Conservation (phyloP, 1,140 invertebrate genomes). For the Druon quercuslanigerum region DNA sequence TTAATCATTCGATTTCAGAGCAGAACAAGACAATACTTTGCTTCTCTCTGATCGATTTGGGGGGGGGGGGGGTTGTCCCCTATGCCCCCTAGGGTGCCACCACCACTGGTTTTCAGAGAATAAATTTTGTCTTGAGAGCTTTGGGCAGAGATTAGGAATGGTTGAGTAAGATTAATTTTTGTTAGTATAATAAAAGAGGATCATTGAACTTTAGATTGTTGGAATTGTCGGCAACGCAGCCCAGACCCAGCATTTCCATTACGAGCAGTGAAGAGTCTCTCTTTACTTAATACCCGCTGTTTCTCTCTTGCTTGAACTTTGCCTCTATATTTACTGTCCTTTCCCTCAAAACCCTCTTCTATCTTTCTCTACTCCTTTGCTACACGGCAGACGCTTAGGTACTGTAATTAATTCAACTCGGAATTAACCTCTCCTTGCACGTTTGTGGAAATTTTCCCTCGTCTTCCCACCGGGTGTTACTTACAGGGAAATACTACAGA, state of each 20-base stretch:
- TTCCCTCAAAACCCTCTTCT: slow-evolving; percentile 15
- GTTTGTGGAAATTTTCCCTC: slow-evolving; percentile 9
- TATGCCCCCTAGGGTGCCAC: no score
- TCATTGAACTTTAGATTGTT: slow-evolving; percentile 20
- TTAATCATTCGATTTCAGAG: no score
- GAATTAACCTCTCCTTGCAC: slow-evolving; percentile 28
- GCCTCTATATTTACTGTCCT: slow-evolving; percentile 8
- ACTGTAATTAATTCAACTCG: slow-evolving; percentile 31
- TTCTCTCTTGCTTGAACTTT: slow-evolving; percentile 22
- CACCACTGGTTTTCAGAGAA: no score
- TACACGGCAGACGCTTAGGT: slow-evolving; percentile 21
- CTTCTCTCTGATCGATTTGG: no score
- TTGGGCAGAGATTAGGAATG: background rate
- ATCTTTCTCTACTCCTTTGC: background rate
- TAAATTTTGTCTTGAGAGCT: no score
- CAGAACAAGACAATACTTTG: no score
- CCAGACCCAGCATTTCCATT: slow-evolving; percentile 3
- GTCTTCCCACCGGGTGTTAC: slow-evolving; percentile 4
- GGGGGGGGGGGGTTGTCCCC: no score
- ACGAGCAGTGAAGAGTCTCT: background rate
- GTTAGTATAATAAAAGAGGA: slow-evolving; percentile 12
- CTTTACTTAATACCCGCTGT: background rate
- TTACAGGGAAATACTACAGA: slow-evolving; percentile 9
- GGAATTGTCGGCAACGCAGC: slow-evolving; percentile 14
- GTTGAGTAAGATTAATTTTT: background rate